These are phyloP conservation scores for Proterorhinus semilunaris DNA, from an alignment of 2,113 vertebrate species.

Conservation along the genomic window DNA sequence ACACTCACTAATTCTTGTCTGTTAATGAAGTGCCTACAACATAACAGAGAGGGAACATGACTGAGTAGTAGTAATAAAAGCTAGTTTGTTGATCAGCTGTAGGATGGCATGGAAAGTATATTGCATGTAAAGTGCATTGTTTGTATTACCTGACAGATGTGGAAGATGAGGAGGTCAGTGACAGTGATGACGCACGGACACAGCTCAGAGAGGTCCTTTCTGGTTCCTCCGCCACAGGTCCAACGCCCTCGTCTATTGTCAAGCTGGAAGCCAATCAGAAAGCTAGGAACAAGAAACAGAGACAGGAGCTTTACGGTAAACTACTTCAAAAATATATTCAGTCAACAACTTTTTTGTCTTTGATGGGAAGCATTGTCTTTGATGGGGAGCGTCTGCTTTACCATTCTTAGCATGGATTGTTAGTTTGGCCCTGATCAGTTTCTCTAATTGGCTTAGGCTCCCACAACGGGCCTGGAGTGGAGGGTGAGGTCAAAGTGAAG, in stretches of 20 bases:
- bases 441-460: conserved; percentile 76
- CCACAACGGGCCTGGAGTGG: conserved; percentile 65
- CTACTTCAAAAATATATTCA: conserved; percentile 36
- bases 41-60: conserved; percentile 26
- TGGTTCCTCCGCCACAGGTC: conserved; percentile 76
- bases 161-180: conserved; percentile 80
- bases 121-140: conserved; percentile 6
- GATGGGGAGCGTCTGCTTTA: conserved; percentile 51
- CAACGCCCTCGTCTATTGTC: conserved; percentile 91
- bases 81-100: conserved; percentile 17
- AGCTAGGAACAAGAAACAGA: conserved; percentile 94
- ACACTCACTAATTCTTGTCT: conserved; percentile 39
- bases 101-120: background rate
- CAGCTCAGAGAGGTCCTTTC: conserved; percentile 68
- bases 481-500: conserved; percentile 91
- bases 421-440: conserved; percentile 48
- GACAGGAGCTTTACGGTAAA: conserved; percentile 89
- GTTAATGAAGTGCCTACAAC: conserved; percentile 53
- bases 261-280: conserved; percentile 98
- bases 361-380: conserved; percentile 24
- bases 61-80: conserved; percentile 26
- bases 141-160: conserved; percentile 67
- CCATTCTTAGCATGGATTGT: conserved; percentile 38
- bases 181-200: conserved; percentile 79
- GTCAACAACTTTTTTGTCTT: conserved; percentile 22